Conservation (phyloP, 2,113 vertebrate species). For the Nicator chloris region DNA sequence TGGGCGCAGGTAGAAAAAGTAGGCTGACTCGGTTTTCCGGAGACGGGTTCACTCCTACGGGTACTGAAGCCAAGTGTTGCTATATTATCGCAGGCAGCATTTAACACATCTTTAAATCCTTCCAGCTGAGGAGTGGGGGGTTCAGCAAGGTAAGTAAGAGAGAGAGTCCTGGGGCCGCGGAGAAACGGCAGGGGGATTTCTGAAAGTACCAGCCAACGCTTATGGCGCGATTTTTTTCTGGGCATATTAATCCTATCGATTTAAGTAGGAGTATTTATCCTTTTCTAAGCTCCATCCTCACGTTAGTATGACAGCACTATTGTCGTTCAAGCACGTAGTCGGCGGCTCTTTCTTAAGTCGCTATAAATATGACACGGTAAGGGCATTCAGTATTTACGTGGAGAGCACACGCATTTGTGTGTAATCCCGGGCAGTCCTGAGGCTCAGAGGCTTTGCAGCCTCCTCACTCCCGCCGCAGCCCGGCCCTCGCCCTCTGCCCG, state of each 20-base stretch:
- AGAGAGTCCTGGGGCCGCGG: not conserved
- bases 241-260: not conserved
- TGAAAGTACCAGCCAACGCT: not conserved
- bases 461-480: not conserved
- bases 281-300: not conserved
- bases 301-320: not conserved
- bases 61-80: not conserved
- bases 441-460: not conserved
- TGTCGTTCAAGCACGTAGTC: not conserved
- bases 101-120: not conserved
- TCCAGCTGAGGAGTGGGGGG: not conserved
- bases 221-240: not conserved
- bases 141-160: not conserved
- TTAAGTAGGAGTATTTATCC: not conserved
- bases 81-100: not conserved
- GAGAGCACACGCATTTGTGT: not conserved
- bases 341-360: not conserved
- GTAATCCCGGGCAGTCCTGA: conserved; percentile 1
- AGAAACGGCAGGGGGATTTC: not conserved
- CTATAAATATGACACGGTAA: not conserved
- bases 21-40: not conserved
- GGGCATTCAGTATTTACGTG: not conserved
- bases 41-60: not conserved
- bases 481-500: not conserved
- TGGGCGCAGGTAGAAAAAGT: not conserved